Conservation (phyloP, 2,797 vertebrate species). For the Potorous gilbertii region DNA sequence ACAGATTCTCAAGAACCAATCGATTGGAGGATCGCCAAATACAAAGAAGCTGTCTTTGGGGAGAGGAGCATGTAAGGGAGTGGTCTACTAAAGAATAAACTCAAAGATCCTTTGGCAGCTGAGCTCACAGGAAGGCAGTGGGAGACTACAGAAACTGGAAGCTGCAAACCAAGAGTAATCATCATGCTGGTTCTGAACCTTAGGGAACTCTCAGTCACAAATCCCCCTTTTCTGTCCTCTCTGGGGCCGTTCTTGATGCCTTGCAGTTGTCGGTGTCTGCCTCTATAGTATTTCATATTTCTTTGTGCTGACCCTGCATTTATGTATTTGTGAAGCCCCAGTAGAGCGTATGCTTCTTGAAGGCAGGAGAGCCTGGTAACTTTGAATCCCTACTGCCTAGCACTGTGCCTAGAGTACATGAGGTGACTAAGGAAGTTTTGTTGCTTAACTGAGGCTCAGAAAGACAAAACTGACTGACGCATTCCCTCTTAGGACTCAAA, state of each 20-base stretch:
- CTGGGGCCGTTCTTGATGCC: background rate
- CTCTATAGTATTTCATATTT: background rate
- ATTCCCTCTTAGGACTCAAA: background rate
- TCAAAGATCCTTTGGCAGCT: background rate
- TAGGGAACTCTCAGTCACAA: background rate
- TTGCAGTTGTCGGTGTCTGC: background rate
- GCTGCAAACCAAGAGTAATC: background rate
- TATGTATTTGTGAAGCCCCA: background rate
- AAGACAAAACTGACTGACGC: background rate
- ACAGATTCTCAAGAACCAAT: background rate
- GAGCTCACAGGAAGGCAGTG: background rate
- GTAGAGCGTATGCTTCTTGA: background rate
- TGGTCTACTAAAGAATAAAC: background rate
- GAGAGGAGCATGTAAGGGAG: background rate
- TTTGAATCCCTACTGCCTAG: background rate
- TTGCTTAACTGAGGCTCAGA: background rate
- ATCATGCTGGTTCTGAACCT: background rate
- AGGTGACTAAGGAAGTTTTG: background rate
- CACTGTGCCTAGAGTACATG: background rate
- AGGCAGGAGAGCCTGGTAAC: background rate
- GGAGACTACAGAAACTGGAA: background rate
- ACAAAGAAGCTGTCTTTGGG: background rate
- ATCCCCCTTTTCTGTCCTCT: background rate
- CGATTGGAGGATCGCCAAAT: background rate
- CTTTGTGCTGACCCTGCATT: too few relatives aligned